A percentile compares a stretch with the other conserved stretches of the same genome.
phyloP scores from a whole-genome alignment of 2,113 vertebrate species.

The Clarias magur region DNA sequence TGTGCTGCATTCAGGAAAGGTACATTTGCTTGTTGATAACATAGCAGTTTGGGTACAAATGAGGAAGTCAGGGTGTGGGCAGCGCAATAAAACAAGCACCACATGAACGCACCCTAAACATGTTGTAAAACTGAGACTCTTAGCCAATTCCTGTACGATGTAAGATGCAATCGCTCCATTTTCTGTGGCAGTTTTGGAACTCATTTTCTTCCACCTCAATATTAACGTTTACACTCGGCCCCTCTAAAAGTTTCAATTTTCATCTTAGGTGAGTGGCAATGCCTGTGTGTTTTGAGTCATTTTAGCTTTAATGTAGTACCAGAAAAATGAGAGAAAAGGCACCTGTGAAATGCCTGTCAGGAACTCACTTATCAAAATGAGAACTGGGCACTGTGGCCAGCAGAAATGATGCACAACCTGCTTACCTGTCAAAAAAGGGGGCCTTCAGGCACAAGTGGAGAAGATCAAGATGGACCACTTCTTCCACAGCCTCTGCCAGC shows the following conservation, averaged over 20 bases:
- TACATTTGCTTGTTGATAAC: slow-evolving; percentile 44
- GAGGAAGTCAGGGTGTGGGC: neutral
- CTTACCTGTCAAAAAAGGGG: slow-evolving; percentile 27
- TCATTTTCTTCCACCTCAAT: neutral
- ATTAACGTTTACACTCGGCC: slow-evolving; percentile 13
- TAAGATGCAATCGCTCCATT: neutral
- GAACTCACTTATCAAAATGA: slow-evolving; percentile 24
- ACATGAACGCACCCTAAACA: slow-evolving; percentile 4
- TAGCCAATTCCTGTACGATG: neutral
- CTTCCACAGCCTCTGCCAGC: slow-evolving; percentile 2
- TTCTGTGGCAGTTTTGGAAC: neutral
- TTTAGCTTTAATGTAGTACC: slow-evolving; percentile 1
- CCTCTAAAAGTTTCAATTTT: neutral
- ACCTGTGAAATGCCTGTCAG: slow-evolving; percentile 1
- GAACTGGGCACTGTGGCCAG: neutral
- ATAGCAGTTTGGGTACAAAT: slow-evolving; percentile 19
- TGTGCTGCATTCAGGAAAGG: slow-evolving; percentile 62
- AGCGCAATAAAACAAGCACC: slow-evolving; percentile 2
- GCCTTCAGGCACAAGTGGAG: neutral
- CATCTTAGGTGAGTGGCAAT: neutral
- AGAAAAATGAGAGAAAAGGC: neutral
- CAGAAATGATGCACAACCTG: slow-evolving; percentile 29
- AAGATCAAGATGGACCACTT: slow-evolving; percentile 14
- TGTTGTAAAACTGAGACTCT: neutral
- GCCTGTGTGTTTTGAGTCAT: slow-evolving; percentile 12